Evolutionary conservation across 2,797 vertebrate genomes (phyloP), one percentile per base, ranked within the genome.

Genomic region (Hafferia zeledoni): DNA sequence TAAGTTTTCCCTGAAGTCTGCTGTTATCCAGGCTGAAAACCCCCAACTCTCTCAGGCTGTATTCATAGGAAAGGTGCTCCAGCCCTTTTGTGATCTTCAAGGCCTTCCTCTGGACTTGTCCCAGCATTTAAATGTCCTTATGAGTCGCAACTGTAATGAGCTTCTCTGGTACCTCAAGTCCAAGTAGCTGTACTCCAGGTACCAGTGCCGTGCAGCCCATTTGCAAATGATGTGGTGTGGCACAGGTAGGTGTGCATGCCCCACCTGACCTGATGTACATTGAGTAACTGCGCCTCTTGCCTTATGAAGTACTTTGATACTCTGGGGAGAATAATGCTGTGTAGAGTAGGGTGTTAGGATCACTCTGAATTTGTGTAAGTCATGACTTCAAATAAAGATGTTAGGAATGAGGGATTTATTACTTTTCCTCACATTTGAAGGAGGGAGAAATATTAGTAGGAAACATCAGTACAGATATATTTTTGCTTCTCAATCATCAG

Each of bases 391-490:
- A 80, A 44, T 53, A 22, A 75, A 64, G 74, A 19, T 50, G 52
- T 74, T 87, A 80, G 83, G 65, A 94, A 55, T 43, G 18, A 82
- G 65, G 60, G 4, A 35, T 68, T 89, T 80, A 11, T 49, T 77
- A 22, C 5, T 37, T 44, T 84, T 90, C 11, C 17, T 89, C 19
- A 20, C 2, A 49, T 77, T 80, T 84, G 65, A 89, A 96, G 82
- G 75, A 84, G 41, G 53, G 39, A 89, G 85, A 71, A 92, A 25
- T 95, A 76, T 95, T 95, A 89, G 67, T 81, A 89, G 84, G 56
- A 83, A 96, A 91, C 71, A 81, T 22, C 43, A 31, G 17, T 67
- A 81, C 9, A 69, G 78, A 92, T 95, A 52, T 74, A 53, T 90
- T 88, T 90, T 90, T 92, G 33, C 57, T 80, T 93, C 67, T 83